Conservation (phyloP, 1,140 invertebrate species). For the Caligus rogercresseyi region DNA sequence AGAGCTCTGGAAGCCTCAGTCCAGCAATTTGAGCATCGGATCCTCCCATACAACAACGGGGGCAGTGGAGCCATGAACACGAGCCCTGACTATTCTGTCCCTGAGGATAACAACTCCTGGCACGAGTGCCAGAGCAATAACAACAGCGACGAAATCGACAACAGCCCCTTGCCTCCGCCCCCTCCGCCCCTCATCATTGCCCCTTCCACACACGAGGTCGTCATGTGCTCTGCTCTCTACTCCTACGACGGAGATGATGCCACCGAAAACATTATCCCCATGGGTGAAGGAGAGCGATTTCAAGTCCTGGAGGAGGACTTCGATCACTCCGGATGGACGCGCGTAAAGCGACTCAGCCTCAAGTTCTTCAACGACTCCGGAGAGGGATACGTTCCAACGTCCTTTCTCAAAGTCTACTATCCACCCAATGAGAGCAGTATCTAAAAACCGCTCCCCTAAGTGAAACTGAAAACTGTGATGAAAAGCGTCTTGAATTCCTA, state of each 20-base stretch:
- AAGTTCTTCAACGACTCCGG: conserved; percentile 4
- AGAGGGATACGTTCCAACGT: conserved; percentile 13
- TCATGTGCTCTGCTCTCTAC: conserved; percentile 1
- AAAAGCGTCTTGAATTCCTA: not conserved
- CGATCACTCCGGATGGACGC: conserved; percentile 14
- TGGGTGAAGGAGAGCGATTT: conserved; percentile 4
- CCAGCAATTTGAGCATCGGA: not conserved
- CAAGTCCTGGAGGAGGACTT: not conserved
- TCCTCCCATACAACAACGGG: not conserved
- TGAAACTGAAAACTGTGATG: not conserved
- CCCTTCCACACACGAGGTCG: not conserved
- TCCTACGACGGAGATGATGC: not conserved
- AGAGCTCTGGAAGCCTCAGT: not conserved
- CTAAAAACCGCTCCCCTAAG: not conserved
- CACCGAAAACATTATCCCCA: not conserved
- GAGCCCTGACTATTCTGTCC: not conserved
- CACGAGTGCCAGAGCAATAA: not conserved
- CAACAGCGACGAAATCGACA: not conserved
- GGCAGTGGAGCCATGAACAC: conserved; percentile 2
- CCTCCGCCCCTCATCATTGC: not conserved
- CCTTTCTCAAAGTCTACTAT: not conserved
- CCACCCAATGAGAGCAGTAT: not conserved
- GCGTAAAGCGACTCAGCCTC: not conserved
- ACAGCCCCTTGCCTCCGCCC: not conserved
- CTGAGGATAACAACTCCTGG: not conserved